Base-by-base conservation (phyloP, 2,797 vertebrate species). In the Phaenicophaeus curvirostris region DNA sequence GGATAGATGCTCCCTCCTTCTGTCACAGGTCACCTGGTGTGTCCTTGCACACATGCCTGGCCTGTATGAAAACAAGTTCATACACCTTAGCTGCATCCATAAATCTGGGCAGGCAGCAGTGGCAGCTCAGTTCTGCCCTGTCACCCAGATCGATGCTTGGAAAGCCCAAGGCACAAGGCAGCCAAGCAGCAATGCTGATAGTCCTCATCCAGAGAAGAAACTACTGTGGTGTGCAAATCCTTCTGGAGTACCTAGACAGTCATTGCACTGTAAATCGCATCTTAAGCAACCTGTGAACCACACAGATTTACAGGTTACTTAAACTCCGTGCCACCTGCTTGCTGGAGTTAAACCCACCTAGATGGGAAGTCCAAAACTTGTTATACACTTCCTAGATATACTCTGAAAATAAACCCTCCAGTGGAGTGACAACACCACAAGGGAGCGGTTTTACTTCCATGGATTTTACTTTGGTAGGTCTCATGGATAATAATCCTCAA, bases 371-470 rank as follows among this genome's bases (percentile, higher is more conserved):
- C 35, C 27, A 50, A 13, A 18, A 2, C 21, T 55, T 15, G 4
- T 59, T n/a, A 39, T 8, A 0, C 2, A 0, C 54, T n/a, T 7
- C 7, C 15, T 11, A 16, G n/a, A n/a, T n/a, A n/a, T n/a, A n/a
- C n/a, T n/a, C n/a, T n/a, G 24, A 62, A 50, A 79, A 75, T 23
- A 59, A 75, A 21, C 7, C 24, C 33, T 65, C 20, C 13, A 39
- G 42, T 1, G 53, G 44, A 23, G 21, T 24, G 21, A 48, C 46
- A 48, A 23, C 13, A 23, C 23, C 46, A 23, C 21, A 24, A 10
- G 46, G 46, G 46, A 24, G 9, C 48, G 46, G 12, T 23, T 39
- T 39, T 39, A 53, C 15, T 57, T 23, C 33, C 20, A 7, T n/a
- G 37, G 66, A 19, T 82, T 82, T 66, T 17, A 41, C 33, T 5